Percentiles rank a stretch among this genome's conserved stretches.
Evolutionary conservation across 2,888 invertebrate species (phyloP).

Genomic region (Drosophila cognata): DNA sequence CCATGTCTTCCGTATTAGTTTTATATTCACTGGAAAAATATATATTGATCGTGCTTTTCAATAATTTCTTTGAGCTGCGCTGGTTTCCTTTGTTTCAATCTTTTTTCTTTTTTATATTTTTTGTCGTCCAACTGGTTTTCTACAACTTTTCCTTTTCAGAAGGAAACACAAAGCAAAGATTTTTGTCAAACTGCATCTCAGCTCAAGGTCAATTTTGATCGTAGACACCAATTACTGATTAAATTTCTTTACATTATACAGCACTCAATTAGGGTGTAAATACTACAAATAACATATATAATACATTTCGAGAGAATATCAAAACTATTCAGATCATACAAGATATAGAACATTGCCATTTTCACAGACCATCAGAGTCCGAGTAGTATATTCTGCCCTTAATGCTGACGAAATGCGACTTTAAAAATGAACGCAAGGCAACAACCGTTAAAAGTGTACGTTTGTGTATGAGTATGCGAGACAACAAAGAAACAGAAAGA

Average conservation of each 20-base stretch:
- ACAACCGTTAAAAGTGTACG: constrained; percentile 26
- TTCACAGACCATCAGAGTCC: too few species aligned
- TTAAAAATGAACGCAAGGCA: constrained; percentile 39
- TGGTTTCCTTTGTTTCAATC: constrained; percentile 19
- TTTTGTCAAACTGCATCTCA: constrained; percentile 14
- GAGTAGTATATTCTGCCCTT: background rate
- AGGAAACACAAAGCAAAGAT: constrained; percentile 16
- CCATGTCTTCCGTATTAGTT: constrained; percentile 39
- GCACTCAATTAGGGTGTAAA: background rate
- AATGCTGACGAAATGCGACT: constrained; percentile 44
- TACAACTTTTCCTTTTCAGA: constrained; percentile 45
- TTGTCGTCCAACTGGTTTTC: constrained; percentile 54
- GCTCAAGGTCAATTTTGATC: constrained; percentile 44
- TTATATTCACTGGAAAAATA: constrained; percentile 11
- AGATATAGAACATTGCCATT: background rate
- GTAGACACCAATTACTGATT: background rate
- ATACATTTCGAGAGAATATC: background rate
- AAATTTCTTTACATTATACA: background rate
- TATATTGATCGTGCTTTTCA: background rate
- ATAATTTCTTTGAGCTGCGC: background rate
- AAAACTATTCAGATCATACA: background rate
- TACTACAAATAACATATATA: background rate
- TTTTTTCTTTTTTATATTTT: constrained; percentile 10
- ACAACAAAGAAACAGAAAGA: constrained; percentile 44
- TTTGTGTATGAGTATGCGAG: constrained; percentile 8